Conservation (phyloP, 2,797 vertebrate genomes). For the Hydrocynus forskahlii region DNA sequence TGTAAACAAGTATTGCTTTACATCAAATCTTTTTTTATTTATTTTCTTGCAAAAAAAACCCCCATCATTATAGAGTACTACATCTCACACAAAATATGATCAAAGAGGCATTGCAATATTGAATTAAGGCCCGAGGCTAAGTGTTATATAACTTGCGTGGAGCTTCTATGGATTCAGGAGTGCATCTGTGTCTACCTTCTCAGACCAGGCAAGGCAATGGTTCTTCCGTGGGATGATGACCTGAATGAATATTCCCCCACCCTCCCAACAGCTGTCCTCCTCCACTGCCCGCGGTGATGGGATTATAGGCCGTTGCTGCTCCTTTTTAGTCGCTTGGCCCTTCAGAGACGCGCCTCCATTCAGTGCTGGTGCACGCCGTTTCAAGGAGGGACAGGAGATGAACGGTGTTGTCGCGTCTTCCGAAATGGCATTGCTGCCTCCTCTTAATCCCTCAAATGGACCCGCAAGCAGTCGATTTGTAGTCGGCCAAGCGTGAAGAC, state of each 20-base stretch:
- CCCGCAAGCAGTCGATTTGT: constrained; percentile 84
- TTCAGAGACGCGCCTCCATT: constrained; percentile 44
- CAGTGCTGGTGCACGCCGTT: constrained; percentile 61
- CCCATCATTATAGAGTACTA: constrained; percentile 3
- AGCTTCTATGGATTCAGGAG: constrained; percentile 23
- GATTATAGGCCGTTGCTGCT: constrained; percentile 65
- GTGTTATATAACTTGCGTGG: constrained; percentile 37
- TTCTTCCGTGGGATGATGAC: constrained; percentile 59
- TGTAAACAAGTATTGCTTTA: not conserved
- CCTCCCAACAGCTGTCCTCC: constrained; percentile 46
- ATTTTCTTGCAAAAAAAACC: not conserved
- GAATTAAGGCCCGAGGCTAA: constrained; percentile 42
- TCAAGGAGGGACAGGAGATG: constrained; percentile 72
- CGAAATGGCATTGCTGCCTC: constrained; percentile 74
- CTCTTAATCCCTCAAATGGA: constrained; percentile 78
- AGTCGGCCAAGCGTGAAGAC: constrained; percentile 79
- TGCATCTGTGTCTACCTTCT: constrained; percentile 39
- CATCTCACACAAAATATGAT: constrained; percentile 31
- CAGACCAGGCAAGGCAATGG: constrained; percentile 34
- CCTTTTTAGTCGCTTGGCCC: constrained; percentile 53
- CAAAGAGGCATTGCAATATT: constrained; percentile 28
- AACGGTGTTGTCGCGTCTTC: constrained; percentile 77
- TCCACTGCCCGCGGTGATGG: constrained; percentile 59
- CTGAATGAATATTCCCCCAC: constrained; percentile 54
- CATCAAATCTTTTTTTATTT: not conserved